Evolutionary conservation across 1,140 invertebrate genomes (phyloP).

Genomic region (Trialeurodes vaporariorum): DNA sequence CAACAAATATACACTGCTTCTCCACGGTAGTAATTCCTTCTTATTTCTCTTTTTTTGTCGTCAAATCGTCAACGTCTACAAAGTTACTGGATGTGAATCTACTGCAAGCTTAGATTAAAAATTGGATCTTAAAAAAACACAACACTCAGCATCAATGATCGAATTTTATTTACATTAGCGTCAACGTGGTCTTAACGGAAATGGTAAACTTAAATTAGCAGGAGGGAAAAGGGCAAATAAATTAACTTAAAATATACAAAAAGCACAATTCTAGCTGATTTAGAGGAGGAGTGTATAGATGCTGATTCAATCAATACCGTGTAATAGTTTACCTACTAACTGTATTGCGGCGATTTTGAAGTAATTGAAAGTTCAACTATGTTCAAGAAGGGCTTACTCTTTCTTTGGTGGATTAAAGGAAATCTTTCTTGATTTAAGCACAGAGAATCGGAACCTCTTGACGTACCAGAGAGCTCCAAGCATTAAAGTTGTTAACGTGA

Average conservation of each 20-base stretch:
- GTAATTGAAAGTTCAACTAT: neutral
- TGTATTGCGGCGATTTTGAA: neutral
- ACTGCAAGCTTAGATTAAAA: neutral
- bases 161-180: neutral
- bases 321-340: neutral
- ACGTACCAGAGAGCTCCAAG: neutral
- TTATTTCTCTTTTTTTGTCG: neutral
- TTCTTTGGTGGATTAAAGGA: neutral
- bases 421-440: neutral
- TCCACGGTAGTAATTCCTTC: neutral
- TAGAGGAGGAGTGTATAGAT: neutral
- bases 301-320: neutral
- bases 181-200: neutral
- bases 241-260: neutral
- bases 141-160: neutral
- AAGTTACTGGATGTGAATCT: neutral
- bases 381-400: neutral
- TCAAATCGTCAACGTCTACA: neutral
- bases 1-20: neutral
- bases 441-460: neutral
- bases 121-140: neutral
- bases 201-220: neutral
- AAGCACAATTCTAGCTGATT: neutral
- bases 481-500: neutral
- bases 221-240: neutral